Percentiles rank a stretch among this genome's conserved stretches.
These are phyloP conservation scores for Dynastes grantii DNA, from an alignment of 2,888 invertebrate species.

Conservation along the genomic window DNA sequence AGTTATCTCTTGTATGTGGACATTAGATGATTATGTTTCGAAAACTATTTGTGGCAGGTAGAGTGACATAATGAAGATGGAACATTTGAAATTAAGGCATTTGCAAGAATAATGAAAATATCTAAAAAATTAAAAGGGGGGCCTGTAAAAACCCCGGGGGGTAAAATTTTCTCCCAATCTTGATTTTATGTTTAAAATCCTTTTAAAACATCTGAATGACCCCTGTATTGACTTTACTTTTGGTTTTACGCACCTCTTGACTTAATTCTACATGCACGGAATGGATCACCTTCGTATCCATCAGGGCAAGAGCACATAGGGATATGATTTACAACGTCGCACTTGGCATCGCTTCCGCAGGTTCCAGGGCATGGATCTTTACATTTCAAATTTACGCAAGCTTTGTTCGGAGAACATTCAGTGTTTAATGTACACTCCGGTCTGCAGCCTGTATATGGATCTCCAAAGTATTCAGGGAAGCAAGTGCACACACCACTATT, in stretches of 20 bases:
- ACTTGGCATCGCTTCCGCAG: conserved; percentile 85
- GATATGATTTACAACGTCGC: conserved; percentile 87
- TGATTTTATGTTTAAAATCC: too few relatives aligned
- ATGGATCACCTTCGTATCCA: conserved; percentile 85
- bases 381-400: conserved; percentile 85
- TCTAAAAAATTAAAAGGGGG: too few relatives aligned
- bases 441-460: conserved; percentile 82
- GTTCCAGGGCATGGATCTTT: conserved; percentile 85
- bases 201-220: too few relatives aligned
- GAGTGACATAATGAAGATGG: too few relatives aligned
- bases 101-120: too few relatives aligned
- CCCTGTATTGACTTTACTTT: neutral
- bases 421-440: conserved; percentile 88
- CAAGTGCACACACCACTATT: conserved; percentile 82
- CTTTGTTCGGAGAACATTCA: conserved; percentile 83
- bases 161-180: too few relatives aligned
- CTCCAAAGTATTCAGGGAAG: conserved; percentile 80
- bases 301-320: conserved; percentile 85
- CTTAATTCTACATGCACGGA: conserved; percentile 72
- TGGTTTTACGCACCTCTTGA: conserved; percentile 51
- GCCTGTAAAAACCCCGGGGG: too few relatives aligned
- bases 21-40: too few relatives aligned
- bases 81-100: too few relatives aligned
- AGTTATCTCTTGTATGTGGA: too few relatives aligned
- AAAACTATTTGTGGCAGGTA: too few relatives aligned